A percentile compares a stretch with the other conserved stretches of the same genome.
phyloP scores from a whole-genome alignment of 2,113 vertebrate genomes.

The Crotalus viridis region DNA sequence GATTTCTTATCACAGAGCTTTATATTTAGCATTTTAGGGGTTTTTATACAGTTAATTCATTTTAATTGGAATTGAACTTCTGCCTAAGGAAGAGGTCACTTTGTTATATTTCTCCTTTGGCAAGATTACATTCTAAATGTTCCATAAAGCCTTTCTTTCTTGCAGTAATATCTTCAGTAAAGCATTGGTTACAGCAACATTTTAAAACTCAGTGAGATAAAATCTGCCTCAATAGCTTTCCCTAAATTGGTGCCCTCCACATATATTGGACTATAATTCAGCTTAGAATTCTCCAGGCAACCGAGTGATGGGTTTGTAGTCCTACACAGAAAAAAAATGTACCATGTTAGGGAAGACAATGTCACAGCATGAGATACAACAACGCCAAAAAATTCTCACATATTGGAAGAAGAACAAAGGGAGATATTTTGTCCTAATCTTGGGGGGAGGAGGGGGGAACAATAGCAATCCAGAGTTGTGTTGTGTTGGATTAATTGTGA shows the following conservation, averaged over 20 bases:
- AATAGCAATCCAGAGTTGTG: neutral
- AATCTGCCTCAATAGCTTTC: neutral
- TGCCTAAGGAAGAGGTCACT: constrained; percentile 41
- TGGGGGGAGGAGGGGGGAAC: neutral
- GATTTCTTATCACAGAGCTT: constrained; percentile 24
- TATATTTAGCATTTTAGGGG: constrained; percentile 36
- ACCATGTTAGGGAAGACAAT: neutral
- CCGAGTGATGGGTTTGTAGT: neutral
- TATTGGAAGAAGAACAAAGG: neutral
- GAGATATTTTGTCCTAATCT: neutral
- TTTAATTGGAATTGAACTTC: constrained; percentile 49
- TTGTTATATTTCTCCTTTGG: constrained; percentile 30
- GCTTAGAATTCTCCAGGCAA: neutral
- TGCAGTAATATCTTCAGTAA: neutral
- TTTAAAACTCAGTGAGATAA: rapidly evolving
- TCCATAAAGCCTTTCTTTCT: constrained; percentile 21
- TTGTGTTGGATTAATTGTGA: neutral
- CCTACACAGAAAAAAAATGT: neutral
- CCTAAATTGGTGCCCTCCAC: neutral
- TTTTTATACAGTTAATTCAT: neutral
- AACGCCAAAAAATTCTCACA: neutral
- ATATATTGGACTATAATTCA: neutral
- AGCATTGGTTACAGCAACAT: neutral
- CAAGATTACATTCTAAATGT: constrained; percentile 32
- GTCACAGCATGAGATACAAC: neutral